Evolutionary conservation across 2,113 vertebrate species (phyloP), one percentile per base, ranked within the genome.

Genomic region (Cynopterus brachyotis): DNA sequence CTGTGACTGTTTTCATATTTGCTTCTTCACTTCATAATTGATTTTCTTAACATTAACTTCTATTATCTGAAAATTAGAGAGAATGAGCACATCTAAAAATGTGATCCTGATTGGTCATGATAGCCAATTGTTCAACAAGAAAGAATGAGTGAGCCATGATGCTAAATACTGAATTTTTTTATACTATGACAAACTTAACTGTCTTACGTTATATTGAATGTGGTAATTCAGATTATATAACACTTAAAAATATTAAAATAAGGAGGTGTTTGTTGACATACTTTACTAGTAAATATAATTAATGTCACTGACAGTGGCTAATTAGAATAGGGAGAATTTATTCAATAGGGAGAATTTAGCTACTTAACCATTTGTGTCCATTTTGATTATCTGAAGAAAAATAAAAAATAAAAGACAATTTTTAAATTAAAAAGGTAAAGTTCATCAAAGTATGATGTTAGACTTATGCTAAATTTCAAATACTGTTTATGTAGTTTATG

Each of bases 31-130:
- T 88, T 86, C 19, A 69, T 60, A 81, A 86, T 64, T 7, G 13
- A 28, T 92, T 69, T 93, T 22, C 9, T 86, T 69, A 32, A 86
- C 13, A 53, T 80, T 73, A 60, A 81, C 80, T 89, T 85, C 55
- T 13, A 2, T n/a, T 76, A 53, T 57, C 10, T 93, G 45, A 91
- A 70, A 69, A 78, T 78, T 6, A 82, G 15, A 67, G 9, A 59
- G 66, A 89, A 73, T 62, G 28, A 50, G 24, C 4, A 40, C 11
- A n/a, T 19, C 53, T 16, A 64, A 82, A 95, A 5, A 24, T 50
- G 2, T 15, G 55, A 12, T 50, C 24, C 2, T 37, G n/a, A 75
- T 42, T 47, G 32, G 32, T 42, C 24, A 20, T 45, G 53, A 24
- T 2, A 66, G 17, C 16, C 22, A 32, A 42, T 0, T 73, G 11